Evolutionary conservation across 30 jellyfish, hydroid and myxozoan species (phyloP).

Genomic region (Cassiopea andromeda): DNA sequence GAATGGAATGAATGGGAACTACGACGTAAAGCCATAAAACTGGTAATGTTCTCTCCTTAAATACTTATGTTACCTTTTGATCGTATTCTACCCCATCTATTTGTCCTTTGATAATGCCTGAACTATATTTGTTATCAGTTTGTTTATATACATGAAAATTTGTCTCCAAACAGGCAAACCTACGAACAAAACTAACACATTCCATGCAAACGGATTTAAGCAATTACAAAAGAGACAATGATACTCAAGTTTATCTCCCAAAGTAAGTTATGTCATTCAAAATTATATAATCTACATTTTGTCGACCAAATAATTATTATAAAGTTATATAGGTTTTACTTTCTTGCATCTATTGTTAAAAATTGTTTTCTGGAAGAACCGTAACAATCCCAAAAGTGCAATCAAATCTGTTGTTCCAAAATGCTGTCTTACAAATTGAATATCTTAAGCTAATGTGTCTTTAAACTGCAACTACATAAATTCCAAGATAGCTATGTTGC

Average conservation of each 20-base stretch:
- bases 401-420: too few relatives aligned
- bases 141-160: background rate
- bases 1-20: slow-evolving; percentile 99
- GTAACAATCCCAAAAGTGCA: too few relatives aligned
- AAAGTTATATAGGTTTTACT: background rate
- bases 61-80: background rate
- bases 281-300: background rate
- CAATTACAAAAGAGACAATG: slow-evolving; percentile 84
- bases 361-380: too few relatives aligned
- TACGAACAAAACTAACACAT: slow-evolving; percentile 90
- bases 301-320: background rate
- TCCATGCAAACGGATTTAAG: slow-evolving; percentile 94
- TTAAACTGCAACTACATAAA: too few relatives aligned
- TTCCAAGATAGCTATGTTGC: too few relatives aligned
- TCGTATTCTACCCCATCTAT: too few relatives aligned
- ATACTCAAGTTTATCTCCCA: slow-evolving; percentile 91
- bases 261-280: slow-evolving; percentile 53
- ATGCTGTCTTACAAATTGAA: too few relatives aligned
- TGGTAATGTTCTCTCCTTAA: slow-evolving; percentile 50
- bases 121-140: background rate
- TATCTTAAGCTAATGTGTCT: too few relatives aligned
- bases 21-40: slow-evolving; percentile 86
- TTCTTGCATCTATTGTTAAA: too few relatives aligned
- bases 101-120: background rate
- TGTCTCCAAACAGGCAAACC: slow-evolving; percentile 68